Percentiles rank a stretch among this genome's conserved stretches.
These are phyloP conservation scores for Pardosa pseudoannulata DNA, from an alignment of 2,888 invertebrate species.

Conservation along the genomic window DNA sequence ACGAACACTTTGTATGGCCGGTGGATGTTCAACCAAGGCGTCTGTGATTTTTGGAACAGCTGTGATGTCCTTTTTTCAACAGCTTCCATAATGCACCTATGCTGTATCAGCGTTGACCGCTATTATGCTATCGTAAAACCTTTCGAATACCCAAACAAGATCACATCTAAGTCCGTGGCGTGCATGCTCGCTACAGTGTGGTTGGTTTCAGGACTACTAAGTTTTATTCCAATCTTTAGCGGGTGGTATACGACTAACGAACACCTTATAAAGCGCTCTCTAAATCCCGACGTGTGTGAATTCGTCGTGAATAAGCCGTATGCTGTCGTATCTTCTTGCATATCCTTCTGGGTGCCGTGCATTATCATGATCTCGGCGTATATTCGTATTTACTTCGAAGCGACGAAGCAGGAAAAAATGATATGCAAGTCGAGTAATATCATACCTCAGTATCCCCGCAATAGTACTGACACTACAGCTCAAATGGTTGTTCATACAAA, in stretches of 20 bases:
- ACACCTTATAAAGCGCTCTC: conserved; percentile 79
- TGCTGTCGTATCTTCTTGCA: conserved; percentile 91
- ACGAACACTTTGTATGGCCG: conserved; percentile 88
- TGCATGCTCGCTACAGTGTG: conserved; percentile 85
- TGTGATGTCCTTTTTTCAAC: conserved; percentile 92
- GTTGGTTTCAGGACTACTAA: conserved; percentile 92
- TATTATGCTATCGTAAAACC: conserved; percentile 96
- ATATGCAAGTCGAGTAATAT: conserved; percentile 82
- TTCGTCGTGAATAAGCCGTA: conserved; percentile 92
- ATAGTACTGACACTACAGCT: conserved; percentile 68
- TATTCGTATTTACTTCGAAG: conserved; percentile 91
- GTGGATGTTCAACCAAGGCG: conserved; percentile 92
- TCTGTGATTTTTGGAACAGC: conserved; percentile 97
- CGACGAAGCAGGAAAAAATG: conserved; percentile 92
- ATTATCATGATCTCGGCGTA: conserved; percentile 95
- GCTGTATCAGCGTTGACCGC: conserved; percentile 96
- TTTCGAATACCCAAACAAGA: conserved; percentile 92
- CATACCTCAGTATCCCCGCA: conserved; percentile 63
- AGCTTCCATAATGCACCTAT: conserved; percentile 93
- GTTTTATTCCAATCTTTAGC: conserved; percentile 95
- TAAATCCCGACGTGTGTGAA: conserved; percentile 85
- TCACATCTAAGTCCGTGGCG: conserved; percentile 87
- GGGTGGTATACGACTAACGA: conserved; percentile 95
- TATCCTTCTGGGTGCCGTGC: conserved; percentile 96
- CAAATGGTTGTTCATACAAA: conserved; percentile 70